phyloP scores from a whole-genome alignment of 2,113 vertebrate species.

The Anthoscopus minutus region DNA sequence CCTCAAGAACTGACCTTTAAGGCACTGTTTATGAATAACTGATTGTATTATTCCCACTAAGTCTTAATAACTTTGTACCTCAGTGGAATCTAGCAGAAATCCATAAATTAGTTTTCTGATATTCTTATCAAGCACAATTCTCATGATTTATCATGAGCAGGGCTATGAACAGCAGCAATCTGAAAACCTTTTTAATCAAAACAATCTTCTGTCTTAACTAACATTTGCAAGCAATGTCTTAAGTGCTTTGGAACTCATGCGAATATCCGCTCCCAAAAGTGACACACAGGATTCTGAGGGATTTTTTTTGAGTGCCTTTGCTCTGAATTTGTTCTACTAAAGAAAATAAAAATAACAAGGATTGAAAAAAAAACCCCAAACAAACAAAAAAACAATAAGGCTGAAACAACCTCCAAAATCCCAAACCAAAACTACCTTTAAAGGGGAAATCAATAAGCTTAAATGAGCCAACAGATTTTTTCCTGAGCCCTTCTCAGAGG shows the following conservation, averaged over 20 bases:
- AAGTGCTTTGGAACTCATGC: neutral
- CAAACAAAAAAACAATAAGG: neutral
- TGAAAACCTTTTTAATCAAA: neutral
- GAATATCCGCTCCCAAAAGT: neutral
- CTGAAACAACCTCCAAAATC: neutral
- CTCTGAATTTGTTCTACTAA: neutral
- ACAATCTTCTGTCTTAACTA: neutral
- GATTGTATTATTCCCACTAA: neutral
- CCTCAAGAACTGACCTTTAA: neutral
- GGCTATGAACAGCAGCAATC: neutral
- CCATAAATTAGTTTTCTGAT: neutral
- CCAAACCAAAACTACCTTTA: neutral
- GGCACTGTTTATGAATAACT: neutral
- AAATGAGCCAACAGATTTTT: neutral
- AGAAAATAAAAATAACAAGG: neutral
- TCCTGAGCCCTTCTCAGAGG: neutral
- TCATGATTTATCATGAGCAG: neutral
- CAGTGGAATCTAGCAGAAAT: neutral
- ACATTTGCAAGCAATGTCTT: neutral
- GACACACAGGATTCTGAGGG: neutral
- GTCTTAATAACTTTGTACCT: neutral
- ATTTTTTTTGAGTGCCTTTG: neutral
- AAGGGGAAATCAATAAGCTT: neutral
- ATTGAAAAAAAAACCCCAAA: neutral
- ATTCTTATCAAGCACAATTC: neutral